A percentile compares a stretch with the other conserved stretches of the same genome.
phyloP scores from a whole-genome alignment of 2,888 invertebrate genomes.

The Ectemnius cavifrons region DNA sequence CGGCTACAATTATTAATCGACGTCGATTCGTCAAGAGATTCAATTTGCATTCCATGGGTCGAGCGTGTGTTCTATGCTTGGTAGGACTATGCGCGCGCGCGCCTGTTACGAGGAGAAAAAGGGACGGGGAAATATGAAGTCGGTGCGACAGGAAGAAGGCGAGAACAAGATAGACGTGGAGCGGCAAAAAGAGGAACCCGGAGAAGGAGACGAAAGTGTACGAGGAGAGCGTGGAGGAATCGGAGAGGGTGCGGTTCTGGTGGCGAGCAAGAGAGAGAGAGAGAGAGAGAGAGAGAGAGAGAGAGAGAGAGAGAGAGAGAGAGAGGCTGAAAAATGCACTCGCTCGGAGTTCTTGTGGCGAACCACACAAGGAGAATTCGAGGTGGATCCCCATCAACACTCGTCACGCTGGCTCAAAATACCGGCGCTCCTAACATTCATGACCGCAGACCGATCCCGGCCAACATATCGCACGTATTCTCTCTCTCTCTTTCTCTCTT shows the following conservation, averaged over 20 bases:
- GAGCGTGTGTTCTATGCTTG: too few species aligned
- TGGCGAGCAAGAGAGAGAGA: constrained; percentile 31
- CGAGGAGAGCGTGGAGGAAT: too few species aligned
- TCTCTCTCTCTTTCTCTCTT: too few species aligned
- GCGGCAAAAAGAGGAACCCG: constrained; percentile 17
- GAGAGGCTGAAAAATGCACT: constrained; percentile 63
- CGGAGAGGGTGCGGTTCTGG: too few species aligned
- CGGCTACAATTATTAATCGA: too few species aligned
- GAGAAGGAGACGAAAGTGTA: constrained; percentile 1
- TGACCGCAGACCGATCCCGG: constrained; percentile 47
- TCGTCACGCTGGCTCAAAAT: constrained; percentile 75
- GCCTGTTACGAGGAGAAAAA: constrained; percentile 8
- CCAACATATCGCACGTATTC: too few species aligned
- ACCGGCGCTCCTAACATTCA: constrained; percentile 69
- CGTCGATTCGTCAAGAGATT: too few species aligned
- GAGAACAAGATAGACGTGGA: constrained; percentile 9
- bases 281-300: constrained; percentile 42
- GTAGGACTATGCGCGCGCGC: too few species aligned
- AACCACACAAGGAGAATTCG: constrained; percentile 69
- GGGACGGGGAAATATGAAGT: background rate
- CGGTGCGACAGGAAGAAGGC: background rate
- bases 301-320: constrained; percentile 39
- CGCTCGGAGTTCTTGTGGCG: constrained; percentile 68
- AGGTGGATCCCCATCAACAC: constrained; percentile 70
- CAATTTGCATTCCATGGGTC: background rate